A percentile compares a stretch with the other conserved stretches of the same genome.
These are phyloP conservation scores for Drosophila lini DNA, from an alignment of 1,140 invertebrate species.

Conservation along the genomic window DNA sequence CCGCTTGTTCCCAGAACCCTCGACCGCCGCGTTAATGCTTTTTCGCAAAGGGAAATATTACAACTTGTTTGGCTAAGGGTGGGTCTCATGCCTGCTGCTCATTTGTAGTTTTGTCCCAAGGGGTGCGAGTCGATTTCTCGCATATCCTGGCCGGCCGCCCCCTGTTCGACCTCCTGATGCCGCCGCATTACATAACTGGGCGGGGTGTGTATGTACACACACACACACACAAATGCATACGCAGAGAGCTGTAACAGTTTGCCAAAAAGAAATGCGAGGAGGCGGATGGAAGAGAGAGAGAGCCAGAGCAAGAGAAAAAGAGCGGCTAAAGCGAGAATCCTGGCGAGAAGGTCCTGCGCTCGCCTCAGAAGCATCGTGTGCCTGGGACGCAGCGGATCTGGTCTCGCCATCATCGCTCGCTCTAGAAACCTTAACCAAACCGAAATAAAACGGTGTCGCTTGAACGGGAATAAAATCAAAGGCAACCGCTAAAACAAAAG, in stretches of 20 bases:
- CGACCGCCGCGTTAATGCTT: background rate
- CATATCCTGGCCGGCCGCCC: conserved; percentile 23
- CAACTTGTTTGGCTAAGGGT: conserved; percentile 72
- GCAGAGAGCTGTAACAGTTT: conserved; percentile 65
- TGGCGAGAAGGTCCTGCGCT: conserved; percentile 50
- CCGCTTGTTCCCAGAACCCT: conserved; percentile 2
- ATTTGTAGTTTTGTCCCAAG: conserved; percentile 51
- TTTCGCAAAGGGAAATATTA: conserved; percentile 69
- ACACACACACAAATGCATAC: background rate
- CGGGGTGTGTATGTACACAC: conserved; percentile 17
- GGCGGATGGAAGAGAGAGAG: background rate
- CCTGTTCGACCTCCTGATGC: conserved; percentile 19
- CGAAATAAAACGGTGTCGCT: conserved; percentile 31
- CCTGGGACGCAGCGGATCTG: conserved; percentile 73
- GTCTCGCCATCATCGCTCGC: conserved; percentile 31
- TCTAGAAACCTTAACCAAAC: conserved; percentile 22
- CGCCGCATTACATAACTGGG: conserved; percentile 77
- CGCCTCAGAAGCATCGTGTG: conserved; percentile 76
- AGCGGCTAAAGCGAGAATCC: conserved; percentile 39
- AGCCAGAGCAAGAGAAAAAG: conserved; percentile 17
- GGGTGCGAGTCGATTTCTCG: conserved; percentile 29
- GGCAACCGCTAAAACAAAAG: conserved; percentile 35
- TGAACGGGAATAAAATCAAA: conserved; percentile 15
- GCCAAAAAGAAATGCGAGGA: conserved; percentile 13
- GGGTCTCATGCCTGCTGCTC: conserved; percentile 55